Evolutionary conservation across 2,797 vertebrate species (phyloP).

Genomic region (Malurus leucopterus): DNA sequence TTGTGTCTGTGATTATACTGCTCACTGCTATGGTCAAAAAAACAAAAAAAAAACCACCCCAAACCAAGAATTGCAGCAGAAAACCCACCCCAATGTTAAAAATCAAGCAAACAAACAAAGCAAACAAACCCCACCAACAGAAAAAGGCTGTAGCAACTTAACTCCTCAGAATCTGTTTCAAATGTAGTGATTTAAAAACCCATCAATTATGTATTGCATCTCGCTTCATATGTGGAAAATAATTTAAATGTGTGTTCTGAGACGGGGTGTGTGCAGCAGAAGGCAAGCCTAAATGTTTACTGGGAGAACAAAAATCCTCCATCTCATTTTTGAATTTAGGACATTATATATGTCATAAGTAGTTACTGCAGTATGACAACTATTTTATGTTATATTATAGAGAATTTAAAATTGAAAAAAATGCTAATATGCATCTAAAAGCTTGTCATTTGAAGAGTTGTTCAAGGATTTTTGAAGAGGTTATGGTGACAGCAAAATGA

Average conservation of each 20-base stretch:
- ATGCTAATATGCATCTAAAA: constrained; percentile 83
- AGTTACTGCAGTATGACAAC: constrained; percentile 73
- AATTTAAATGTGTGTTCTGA: constrained; percentile 53
- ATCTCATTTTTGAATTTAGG: constrained; percentile 77
- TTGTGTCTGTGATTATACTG: constrained; percentile 17
- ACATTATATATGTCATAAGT: constrained; percentile 75
- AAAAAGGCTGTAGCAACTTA: constrained; percentile 22
- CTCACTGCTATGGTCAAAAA: constrained; percentile 31
- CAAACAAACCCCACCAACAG: background rate
- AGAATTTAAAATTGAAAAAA: constrained; percentile 78
- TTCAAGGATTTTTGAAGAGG: constrained; percentile 79
- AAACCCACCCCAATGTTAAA: background rate
- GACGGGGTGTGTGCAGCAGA: constrained; percentile 43
- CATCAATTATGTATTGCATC: constrained; percentile 61
- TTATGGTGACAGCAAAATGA: constrained; percentile 85
- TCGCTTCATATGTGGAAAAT: constrained; percentile 40
- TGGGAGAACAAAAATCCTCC: constrained; percentile 62
- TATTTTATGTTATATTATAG: constrained; percentile 76
- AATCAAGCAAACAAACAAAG: background rate
- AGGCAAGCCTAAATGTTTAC: constrained; percentile 69
- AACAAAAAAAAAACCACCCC: background rate
- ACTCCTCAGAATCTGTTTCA: constrained; percentile 35
- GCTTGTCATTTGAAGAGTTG: constrained; percentile 82
- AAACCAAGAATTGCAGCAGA: background rate
- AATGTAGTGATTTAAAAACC: constrained; percentile 42